Conservation (phyloP, 2,797 vertebrate species). For the Chelon labrosus region DNA sequence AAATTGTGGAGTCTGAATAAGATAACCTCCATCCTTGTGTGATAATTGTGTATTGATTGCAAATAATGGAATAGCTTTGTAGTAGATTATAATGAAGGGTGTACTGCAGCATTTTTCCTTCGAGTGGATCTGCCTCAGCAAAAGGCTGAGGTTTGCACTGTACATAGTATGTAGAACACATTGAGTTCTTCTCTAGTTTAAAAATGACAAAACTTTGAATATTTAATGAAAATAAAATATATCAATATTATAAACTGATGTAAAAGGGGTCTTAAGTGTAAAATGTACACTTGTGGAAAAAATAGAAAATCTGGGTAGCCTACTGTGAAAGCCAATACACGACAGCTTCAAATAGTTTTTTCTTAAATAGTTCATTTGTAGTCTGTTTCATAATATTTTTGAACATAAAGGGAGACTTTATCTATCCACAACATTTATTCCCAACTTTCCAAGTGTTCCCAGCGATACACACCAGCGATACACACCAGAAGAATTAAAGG, state of each 20-base stretch:
- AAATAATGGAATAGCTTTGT: constrained; percentile 76
- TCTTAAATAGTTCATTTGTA: neutral
- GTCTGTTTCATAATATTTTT: neutral
- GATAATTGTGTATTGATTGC: constrained; percentile 85
- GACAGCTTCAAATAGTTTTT: neutral
- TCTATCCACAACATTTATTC: neutral
- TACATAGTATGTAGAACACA: neutral
- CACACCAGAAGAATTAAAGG: too few relatives aligned
- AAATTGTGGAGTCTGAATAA: constrained; percentile 74
- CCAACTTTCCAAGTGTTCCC: neutral
- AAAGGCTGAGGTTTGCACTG: constrained; percentile 15
- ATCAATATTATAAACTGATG: too few relatives aligned
- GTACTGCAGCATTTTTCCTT: constrained; percentile 62
- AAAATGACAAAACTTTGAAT: neutral
- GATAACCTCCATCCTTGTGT: constrained; percentile 63
- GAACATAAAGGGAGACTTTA: neutral
- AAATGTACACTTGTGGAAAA: neutral
- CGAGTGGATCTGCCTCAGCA: constrained; percentile 20
- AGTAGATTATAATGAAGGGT: constrained; percentile 76
- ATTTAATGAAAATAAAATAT: neutral
- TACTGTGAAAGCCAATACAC: neutral
- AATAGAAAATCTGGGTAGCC: neutral
- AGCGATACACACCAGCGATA: neutral
- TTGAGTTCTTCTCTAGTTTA: neutral
- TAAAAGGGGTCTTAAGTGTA: too few relatives aligned